These are phyloP conservation scores for Pituophis catenifer DNA, from an alignment of 2,113 vertebrate species.

Conservation along the genomic window DNA sequence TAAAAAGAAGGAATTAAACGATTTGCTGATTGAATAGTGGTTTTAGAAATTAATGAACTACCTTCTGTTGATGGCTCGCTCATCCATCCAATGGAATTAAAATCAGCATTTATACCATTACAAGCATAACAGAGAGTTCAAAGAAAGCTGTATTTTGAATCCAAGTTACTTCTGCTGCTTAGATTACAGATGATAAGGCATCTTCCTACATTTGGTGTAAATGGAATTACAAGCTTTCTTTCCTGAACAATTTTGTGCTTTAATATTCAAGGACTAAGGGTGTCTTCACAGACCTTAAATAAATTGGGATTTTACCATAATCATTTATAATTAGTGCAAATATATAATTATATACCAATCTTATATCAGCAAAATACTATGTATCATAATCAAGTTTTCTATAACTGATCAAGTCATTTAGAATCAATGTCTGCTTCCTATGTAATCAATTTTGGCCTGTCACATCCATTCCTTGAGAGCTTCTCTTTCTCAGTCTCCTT, in stretches of 20 bases:
- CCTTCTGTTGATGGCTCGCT: background rate
- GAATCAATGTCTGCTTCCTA: background rate
- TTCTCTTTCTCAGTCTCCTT: too few species aligned
- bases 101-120: background rate
- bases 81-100: background rate
- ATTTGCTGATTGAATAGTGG: background rate
- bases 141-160: background rate
- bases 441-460: background rate
- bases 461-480: background rate
- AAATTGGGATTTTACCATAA: background rate
- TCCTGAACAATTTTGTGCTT: too few species aligned
- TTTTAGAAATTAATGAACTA: background rate
- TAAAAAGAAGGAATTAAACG: background rate
- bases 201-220: too few species aligned
- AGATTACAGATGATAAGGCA: background rate
- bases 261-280: too few species aligned
- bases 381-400: background rate
- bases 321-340: background rate
- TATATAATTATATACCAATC: background rate
- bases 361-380: background rate
- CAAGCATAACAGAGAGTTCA: background rate
- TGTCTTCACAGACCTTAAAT: too few species aligned
- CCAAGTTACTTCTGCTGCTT: background rate
- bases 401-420: background rate
- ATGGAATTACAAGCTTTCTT: too few species aligned